Percentiles rank a stretch among this genome's conserved stretches.
Conservation (phyloP, 1,140 invertebrate species). For the Camponotus floridanus region DNA sequence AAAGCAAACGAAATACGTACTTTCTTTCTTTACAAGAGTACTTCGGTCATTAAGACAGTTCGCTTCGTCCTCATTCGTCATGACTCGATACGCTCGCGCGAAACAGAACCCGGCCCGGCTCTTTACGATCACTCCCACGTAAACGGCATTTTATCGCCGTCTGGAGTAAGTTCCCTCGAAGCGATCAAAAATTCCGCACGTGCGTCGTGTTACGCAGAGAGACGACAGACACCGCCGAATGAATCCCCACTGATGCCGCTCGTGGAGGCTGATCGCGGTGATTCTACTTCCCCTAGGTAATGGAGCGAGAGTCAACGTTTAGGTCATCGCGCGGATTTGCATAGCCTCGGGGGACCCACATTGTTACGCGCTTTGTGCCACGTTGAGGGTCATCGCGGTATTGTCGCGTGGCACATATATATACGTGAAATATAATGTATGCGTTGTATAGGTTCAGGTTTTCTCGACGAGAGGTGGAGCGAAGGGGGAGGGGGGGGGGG, state of each 20-base stretch:
- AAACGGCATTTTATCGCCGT: neutral
- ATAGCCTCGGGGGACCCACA: slow-evolving; percentile 72
- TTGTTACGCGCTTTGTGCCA: slow-evolving; percentile 77
- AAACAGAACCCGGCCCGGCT: neutral
- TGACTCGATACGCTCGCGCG: neutral
- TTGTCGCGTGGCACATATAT: slow-evolving; percentile 61
- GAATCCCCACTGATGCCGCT: neutral
- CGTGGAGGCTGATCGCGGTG: neutral
- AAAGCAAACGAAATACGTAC: neutral
- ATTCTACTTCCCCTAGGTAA: neutral
- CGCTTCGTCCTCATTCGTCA: neutral
- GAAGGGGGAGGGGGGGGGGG: too few species aligned
- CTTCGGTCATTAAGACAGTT: neutral
- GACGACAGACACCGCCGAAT: neutral
- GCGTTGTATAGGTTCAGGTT: slow-evolving; percentile 78
- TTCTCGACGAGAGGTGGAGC: neutral
- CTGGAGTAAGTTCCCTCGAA: neutral
- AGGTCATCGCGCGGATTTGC: slow-evolving; percentile 79
- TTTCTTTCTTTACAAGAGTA: neutral
- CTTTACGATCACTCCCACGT: neutral
- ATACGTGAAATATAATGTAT: slow-evolving; percentile 12
- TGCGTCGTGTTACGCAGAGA: neutral
- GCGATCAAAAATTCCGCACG: neutral
- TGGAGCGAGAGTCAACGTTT: slow-evolving; percentile 76
- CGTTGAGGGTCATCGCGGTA: slow-evolving; percentile 72